Conservation (phyloP, 2,797 vertebrate genomes). For the Megalops cyprinoides region DNA sequence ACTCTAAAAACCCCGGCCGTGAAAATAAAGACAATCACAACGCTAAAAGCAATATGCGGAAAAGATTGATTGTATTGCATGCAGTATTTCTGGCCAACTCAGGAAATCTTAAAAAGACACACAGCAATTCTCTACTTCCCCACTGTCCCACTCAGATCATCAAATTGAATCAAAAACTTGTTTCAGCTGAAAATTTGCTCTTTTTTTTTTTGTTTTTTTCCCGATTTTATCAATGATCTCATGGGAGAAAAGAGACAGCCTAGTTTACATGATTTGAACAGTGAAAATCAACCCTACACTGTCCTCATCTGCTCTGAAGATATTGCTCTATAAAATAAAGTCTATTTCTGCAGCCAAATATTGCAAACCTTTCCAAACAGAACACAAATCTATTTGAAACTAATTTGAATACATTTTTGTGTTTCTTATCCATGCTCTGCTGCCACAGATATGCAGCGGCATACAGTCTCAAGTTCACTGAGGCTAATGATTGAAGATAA, state of each 20-base stretch:
- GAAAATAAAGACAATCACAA: not conserved
- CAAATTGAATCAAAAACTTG: not conserved
- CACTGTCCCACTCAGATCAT: not conserved
- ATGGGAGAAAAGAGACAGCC: not conserved
- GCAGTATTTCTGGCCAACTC: not conserved
- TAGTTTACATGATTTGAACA: not conserved
- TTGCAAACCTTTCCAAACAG: no score
- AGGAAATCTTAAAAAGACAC: not conserved
- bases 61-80: no score
- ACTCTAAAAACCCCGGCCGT: slow-evolving; percentile 18
- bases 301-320: no score
- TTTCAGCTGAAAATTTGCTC: not conserved
- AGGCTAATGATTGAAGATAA: not conserved
- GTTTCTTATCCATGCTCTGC: not conserved
- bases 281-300: no score
- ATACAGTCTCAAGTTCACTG: not conserved
- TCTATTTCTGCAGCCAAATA: no score
- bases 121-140: not conserved
- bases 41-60: not conserved
- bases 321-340: no score
- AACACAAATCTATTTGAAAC: not conserved
- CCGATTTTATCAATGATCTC: slow-evolving; percentile 2
- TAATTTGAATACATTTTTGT: not conserved
- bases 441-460: not conserved
- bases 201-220: no score